phyloP scores from a whole-genome alignment of 2,888 invertebrate species.

The Ochropleura plecta region DNA sequence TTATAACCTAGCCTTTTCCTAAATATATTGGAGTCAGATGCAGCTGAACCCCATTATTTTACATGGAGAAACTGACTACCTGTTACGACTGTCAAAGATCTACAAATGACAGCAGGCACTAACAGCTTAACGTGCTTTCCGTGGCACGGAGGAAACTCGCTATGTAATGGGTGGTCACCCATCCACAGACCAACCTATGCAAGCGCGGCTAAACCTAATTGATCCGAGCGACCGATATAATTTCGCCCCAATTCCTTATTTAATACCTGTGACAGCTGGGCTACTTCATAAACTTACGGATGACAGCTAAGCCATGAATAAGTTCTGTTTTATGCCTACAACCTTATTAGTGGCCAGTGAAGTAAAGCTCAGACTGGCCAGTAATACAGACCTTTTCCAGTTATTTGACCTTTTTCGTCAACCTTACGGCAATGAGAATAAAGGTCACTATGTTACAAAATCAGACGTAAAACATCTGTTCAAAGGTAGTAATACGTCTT shows the following conservation, averaged over 20 bases:
- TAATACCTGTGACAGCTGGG: constrained; percentile 48
- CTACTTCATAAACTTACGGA: constrained; percentile 49
- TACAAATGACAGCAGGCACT: too few species aligned
- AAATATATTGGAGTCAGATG: too few species aligned
- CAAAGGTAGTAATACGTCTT: constrained; percentile 49
- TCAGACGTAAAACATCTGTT: neutral
- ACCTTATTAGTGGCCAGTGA: constrained; percentile 64
- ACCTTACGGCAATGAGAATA: neutral
- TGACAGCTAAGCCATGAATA: constrained; percentile 51
- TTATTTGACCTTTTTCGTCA: neutral
- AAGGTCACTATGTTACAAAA: neutral
- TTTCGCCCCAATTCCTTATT: constrained; percentile 27
- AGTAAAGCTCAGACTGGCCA: constrained; percentile 42
- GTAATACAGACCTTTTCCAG: neutral
- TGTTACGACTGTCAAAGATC: too few species aligned
- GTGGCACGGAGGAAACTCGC: too few species aligned
- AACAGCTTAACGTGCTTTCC: too few species aligned
- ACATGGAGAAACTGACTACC: too few species aligned
- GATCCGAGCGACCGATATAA: too few species aligned
- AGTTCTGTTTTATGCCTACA: constrained; percentile 58
- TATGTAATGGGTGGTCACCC: too few species aligned
- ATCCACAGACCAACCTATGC: too few species aligned
- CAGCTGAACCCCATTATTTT: too few species aligned
- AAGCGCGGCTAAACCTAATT: too few species aligned
- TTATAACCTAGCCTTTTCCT: too few species aligned